These are phyloP conservation scores for Myotis findleyi DNA, from an alignment of 2,797 vertebrate genomes.

Conservation along the genomic window DNA sequence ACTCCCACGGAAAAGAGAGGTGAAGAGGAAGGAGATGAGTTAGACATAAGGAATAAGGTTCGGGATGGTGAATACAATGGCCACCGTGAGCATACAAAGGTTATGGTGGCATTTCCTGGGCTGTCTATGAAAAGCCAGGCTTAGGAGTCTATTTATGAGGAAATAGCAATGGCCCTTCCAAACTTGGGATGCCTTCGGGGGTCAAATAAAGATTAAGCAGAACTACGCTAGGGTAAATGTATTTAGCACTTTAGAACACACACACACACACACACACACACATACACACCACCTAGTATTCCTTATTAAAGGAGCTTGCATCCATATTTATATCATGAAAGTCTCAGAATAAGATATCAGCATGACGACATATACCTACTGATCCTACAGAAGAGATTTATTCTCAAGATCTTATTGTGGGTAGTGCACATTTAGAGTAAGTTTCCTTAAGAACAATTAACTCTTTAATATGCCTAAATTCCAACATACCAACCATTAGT, in stretches of 20 bases:
- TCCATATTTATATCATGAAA: slow-evolving; percentile 23
- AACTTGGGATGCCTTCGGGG: background rate
- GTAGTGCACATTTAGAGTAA: background rate
- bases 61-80: background rate
- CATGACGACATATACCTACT: background rate
- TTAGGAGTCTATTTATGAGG: background rate
- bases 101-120: background rate
- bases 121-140: background rate
- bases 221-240: background rate
- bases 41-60: background rate
- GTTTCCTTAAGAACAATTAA: background rate
- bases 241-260: background rate
- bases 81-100: background rate
- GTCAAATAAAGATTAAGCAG: slow-evolving; percentile 18
- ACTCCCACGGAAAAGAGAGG: background rate
- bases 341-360: slow-evolving; percentile 33
- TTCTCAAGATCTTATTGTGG: slow-evolving; percentile 22
- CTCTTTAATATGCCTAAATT: slow-evolving; percentile 36
- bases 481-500: background rate
- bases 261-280: background rate
- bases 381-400: slow-evolving; percentile 35
- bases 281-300: background rate
- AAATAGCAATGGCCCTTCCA: background rate
- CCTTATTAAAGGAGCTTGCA: background rate
- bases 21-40: background rate